Conservation (phyloP, 2,113 vertebrate genomes). For the Cephalopterus ornatus region DNA sequence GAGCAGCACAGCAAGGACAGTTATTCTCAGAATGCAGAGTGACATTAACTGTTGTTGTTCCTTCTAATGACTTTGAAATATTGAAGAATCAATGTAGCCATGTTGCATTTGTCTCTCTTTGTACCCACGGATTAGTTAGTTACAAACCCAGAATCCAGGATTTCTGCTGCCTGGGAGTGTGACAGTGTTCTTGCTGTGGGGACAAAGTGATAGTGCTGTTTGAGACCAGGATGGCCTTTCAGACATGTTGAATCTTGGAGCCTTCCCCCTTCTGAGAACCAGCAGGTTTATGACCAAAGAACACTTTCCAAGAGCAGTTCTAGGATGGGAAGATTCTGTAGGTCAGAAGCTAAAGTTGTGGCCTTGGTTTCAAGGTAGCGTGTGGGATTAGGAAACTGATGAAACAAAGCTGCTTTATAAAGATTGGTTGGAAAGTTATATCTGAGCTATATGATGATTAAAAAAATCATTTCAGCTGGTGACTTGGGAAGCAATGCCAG, state of each 20-base stretch:
- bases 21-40: neutral
- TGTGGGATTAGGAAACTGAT: neutral
- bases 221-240: neutral
- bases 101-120: neutral
- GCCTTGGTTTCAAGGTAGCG: neutral
- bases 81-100: neutral
- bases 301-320: neutral
- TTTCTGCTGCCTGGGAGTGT: neutral
- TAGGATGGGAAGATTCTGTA: neutral
- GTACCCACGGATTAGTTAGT: fast-evolving
- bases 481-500: neutral
- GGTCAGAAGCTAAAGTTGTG: neutral
- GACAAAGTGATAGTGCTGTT: neutral
- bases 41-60: neutral
- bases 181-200: neutral
- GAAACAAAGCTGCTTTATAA: neutral
- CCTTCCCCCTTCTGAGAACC: neutral
- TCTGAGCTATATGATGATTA: neutral
- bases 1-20: neutral
- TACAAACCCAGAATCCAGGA: neutral
- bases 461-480: neutral
- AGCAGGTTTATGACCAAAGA: neutral
- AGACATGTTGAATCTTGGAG: neutral
- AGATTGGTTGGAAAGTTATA: neutral
- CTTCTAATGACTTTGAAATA: neutral